Conservation (phyloP, 2,797 vertebrate genomes). For the Crocodylus rhombifer region DNA sequence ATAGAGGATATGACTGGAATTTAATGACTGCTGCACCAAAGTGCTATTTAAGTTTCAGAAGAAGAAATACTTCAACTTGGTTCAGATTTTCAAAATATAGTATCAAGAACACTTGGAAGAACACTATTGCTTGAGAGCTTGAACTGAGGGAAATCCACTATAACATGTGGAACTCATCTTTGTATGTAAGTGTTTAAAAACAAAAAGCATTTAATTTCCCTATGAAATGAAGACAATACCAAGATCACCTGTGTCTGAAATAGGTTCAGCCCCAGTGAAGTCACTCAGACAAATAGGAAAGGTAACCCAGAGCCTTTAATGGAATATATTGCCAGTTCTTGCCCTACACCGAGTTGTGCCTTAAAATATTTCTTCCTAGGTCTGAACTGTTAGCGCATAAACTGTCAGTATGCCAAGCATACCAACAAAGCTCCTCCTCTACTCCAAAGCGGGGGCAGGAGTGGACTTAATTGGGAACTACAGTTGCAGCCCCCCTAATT, state of each 20-base stretch:
- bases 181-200: background rate
- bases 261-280: background rate
- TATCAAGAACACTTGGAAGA: constrained; percentile 6
- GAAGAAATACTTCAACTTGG: constrained; percentile 31
- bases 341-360: background rate
- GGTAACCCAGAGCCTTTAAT: background rate
- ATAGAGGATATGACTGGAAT: constrained; percentile 38
- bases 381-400: background rate
- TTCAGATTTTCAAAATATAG: background rate
- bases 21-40: background rate
- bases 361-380: background rate
- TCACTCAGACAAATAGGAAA: background rate
- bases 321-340: background rate
- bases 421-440: too few relatives aligned
- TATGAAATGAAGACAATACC: too few relatives aligned
- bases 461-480: too few relatives aligned
- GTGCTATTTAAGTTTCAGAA: background rate
- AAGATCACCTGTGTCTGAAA: background rate
- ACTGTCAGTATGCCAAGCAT: too few relatives aligned
- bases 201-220: background rate
- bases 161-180: background rate
- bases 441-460: too few relatives aligned
- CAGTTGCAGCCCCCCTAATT: too few relatives aligned
- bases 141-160: background rate
- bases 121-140: background rate